These are phyloP conservation scores for Zaprionus kolodkinae DNA, from an alignment of 1,140 invertebrate genomes.

Conservation along the genomic window DNA sequence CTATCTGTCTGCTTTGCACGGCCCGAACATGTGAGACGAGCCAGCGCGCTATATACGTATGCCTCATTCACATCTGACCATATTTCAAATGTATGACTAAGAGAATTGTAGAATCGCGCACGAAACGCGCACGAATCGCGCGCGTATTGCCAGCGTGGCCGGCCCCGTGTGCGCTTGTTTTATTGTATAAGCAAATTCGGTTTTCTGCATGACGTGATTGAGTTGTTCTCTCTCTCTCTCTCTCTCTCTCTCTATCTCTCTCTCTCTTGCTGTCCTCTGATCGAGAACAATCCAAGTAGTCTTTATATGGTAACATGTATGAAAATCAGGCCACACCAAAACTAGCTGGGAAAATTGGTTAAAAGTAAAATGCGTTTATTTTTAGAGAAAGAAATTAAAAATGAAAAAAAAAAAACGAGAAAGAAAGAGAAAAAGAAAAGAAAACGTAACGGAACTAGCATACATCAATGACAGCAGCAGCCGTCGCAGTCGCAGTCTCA, in stretches of 20 bases:
- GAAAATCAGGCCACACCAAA: constrained; percentile 51
- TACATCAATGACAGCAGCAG: neutral
- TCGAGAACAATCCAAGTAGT: constrained; percentile 22
- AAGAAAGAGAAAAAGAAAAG: constrained; percentile 46
- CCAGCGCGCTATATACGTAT: neutral
- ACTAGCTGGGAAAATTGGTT: constrained; percentile 10
- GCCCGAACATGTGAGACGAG: constrained; percentile 31
- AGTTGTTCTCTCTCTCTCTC: no score
- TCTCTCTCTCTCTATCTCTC: neutral
- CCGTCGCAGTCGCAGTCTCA: neutral
- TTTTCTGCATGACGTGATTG: constrained; percentile 5
- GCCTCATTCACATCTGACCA: constrained; percentile 1
- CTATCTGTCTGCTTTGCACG: neutral
- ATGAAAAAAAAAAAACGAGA: constrained; percentile 47
- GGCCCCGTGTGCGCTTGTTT: no score
- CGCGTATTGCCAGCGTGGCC: constrained; percentile 41
- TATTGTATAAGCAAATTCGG: constrained; percentile 13
- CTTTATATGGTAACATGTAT: constrained; percentile 18
- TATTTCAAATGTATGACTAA: constrained; percentile 57
- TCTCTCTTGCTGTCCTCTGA: neutral
- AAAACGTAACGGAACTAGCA: constrained; percentile 27
- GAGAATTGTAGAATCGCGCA: constrained; percentile 26
- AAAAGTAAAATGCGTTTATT: constrained; percentile 31
- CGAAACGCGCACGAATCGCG: constrained; percentile 38
- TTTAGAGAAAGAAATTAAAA: constrained; percentile 48